Percentiles rank a stretch among this genome's conserved stretches.
These are phyloP conservation scores for Sinelater perroti DNA, from an alignment of 2,888 invertebrate genomes.

Conservation along the genomic window DNA sequence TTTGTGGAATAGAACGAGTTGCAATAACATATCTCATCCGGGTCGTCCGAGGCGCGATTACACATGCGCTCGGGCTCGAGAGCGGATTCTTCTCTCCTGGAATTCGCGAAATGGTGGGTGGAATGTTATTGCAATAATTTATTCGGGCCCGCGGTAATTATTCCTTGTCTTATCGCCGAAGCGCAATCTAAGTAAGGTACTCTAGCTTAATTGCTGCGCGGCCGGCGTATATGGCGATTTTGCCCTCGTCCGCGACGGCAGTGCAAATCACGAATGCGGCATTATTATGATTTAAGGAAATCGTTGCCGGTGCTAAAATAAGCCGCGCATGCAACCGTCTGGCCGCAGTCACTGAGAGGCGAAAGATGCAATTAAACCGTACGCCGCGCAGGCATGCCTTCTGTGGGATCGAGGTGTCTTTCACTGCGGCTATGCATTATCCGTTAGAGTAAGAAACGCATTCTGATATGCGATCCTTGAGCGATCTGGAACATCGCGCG, in stretches of 20 bases:
- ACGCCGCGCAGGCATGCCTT: too few relatives aligned
- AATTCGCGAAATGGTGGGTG: slow-evolving; percentile 28
- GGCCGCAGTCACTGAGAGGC: too few relatives aligned
- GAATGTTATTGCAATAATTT: slow-evolving; percentile 28
- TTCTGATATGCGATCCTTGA: too few relatives aligned
- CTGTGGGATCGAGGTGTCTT: too few relatives aligned
- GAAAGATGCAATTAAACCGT: too few relatives aligned
- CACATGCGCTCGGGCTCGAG: slow-evolving; percentile 17
- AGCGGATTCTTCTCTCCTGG: slow-evolving; percentile 22
- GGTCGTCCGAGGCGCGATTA: slow-evolving; percentile 26
- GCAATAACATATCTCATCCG: slow-evolving; percentile 34
- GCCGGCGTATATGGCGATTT: slow-evolving; percentile 3
- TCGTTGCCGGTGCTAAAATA: background rate
- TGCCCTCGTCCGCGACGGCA: background rate
- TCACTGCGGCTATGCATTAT: too few relatives aligned
- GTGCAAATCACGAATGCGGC: background rate
- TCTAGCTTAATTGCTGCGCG: slow-evolving; percentile 4
- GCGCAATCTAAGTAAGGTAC: slow-evolving; percentile 9
- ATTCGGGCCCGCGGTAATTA: slow-evolving; percentile 21
- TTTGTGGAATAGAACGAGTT: slow-evolving; percentile 46
- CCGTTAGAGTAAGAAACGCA: too few relatives aligned
- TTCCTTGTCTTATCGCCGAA: slow-evolving; percentile 24
- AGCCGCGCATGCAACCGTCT: background rate
- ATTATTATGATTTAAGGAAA: slow-evolving; percentile 4
- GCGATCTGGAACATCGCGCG: too few relatives aligned